Percentiles rank a stretch among this genome's conserved stretches.
Conservation (phyloP, 2,113 vertebrate species). For the Piliocolobus tephrosceles region DNA sequence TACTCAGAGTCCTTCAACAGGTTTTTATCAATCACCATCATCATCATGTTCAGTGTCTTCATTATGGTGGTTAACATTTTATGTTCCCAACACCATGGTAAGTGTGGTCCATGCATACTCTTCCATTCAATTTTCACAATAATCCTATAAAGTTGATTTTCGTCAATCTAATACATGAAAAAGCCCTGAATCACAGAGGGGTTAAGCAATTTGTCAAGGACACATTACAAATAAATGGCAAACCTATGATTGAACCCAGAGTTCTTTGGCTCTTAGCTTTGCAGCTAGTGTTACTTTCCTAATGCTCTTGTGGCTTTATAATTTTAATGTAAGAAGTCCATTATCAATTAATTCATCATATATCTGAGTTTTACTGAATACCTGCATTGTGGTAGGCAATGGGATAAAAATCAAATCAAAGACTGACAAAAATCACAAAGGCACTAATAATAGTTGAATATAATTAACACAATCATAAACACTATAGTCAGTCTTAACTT, state of each 20-base stretch:
- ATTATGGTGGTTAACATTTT: background rate
- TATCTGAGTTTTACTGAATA: conserved; percentile 22
- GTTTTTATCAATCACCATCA: background rate
- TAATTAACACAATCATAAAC: conserved; percentile 11
- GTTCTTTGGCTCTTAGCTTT: background rate
- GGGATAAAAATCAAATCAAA: conserved; percentile 25
- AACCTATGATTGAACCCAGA: background rate
- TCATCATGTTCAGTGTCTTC: background rate
- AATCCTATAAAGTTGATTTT: background rate
- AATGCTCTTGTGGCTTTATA: conserved; percentile 9
- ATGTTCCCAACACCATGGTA: background rate
- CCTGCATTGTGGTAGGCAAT: background rate
- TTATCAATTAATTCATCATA: conserved; percentile 1
- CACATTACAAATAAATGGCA: background rate
- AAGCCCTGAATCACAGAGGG: background rate
- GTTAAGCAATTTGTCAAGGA: background rate
- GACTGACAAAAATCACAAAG: conserved; percentile 27
- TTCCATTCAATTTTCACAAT: background rate
- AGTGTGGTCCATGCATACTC: background rate
- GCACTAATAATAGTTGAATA: background rate
- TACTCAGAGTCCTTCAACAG: background rate
- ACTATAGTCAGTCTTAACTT: background rate
- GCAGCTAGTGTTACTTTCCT: background rate
- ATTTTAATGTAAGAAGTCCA: conserved; percentile 40
- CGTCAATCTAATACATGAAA: background rate